phyloP scores from a whole-genome alignment of 2,797 vertebrate genomes.

The Toxotes lorentzi region DNA sequence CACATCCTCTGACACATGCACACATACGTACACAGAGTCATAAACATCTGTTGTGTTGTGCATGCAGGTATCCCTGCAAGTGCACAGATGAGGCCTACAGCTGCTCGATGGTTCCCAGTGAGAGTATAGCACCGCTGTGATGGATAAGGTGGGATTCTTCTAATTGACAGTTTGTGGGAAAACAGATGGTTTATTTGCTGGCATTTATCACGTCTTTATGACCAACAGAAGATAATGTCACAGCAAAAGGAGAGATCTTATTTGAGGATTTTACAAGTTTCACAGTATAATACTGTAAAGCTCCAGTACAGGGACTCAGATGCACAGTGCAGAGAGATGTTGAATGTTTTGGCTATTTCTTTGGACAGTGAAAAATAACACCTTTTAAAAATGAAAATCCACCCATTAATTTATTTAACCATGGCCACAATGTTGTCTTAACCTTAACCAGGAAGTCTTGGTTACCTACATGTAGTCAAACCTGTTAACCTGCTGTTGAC shows the following conservation, averaged over 20 bases:
- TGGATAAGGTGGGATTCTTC: conserved; percentile 70
- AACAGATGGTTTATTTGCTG: conserved; percentile 76
- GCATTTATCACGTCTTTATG: conserved; percentile 77
- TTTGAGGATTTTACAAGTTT: conserved; percentile 35
- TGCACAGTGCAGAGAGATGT: background rate
- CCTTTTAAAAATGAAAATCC: background rate
- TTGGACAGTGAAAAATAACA: background rate
- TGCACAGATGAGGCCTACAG: conserved; percentile 80
- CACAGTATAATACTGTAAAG: conserved; percentile 4
- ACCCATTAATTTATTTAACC: background rate
- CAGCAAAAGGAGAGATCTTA: conserved; percentile 23
- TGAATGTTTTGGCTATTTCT: background rate
- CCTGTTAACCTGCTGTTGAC: no score
- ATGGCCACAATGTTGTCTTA: background rate
- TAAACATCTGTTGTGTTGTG: conserved; percentile 84
- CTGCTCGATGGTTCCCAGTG: conserved; percentile 71
- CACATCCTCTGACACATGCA: conserved; percentile 33
- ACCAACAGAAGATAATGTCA: conserved; percentile 61
- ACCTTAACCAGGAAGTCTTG: background rate
- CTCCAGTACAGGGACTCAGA: background rate
- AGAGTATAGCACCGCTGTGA: conserved; percentile 61
- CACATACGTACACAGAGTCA: conserved; percentile 45
- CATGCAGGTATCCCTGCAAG: conserved; percentile 75
- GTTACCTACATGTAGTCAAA: no score
- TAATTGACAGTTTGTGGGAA: conserved; percentile 71